Base-by-base conservation (phyloP, 2,797 vertebrate genomes). In the Pangasius mekongensis region DNA sequence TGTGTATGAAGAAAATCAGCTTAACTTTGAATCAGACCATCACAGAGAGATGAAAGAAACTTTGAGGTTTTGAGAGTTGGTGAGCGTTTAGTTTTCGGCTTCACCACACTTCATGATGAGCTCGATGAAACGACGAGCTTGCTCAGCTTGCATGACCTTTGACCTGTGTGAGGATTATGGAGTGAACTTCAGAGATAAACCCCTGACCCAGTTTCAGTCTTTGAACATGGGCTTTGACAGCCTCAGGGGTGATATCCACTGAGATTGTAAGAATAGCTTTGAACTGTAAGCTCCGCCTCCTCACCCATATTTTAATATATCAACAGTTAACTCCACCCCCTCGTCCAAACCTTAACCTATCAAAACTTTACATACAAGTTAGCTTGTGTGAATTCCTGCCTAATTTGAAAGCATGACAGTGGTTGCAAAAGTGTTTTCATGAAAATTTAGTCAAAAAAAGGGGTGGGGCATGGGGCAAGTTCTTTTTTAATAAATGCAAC, bases 111-210 rank as follows among this genome's bases (percentile, higher is more conserved):
- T 67, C 36, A 66, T 47, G 47, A 39, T 73, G 18, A 73, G 10
- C 43, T 47, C 14, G 47, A 30, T 18, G 27, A 16, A 77, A 39
- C 62, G 30, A 66, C 30, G n/a, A 11, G 64, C 20, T 22, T 16
- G 67, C 81, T 84, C 33, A 60, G 24, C 81, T 47, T 84, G 18
- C 56, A n/a, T 84, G 87, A 64, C 87, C 82, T 84, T 77, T 56
- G 58, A 30, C 27, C 49, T 66, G 33, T 47, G 39, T 8, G n/a
- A 74, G 64, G 80, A 69, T 74, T 47, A 71, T 24, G 3, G 83
- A 62, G 36, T 69, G 3, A 54, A 9, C 3, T 27, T 24, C 24
- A 30, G 54, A 84, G 71, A 54, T 66, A 43, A 87, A 82, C 30
- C 27, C 6, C 24, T n/a, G 67, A 69, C 0, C 0, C 18, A 11